These are phyloP conservation scores for Pocillopora meandrina DNA, from an alignment of 92 coral and sea anemone species.

Conservation along the genomic window DNA sequence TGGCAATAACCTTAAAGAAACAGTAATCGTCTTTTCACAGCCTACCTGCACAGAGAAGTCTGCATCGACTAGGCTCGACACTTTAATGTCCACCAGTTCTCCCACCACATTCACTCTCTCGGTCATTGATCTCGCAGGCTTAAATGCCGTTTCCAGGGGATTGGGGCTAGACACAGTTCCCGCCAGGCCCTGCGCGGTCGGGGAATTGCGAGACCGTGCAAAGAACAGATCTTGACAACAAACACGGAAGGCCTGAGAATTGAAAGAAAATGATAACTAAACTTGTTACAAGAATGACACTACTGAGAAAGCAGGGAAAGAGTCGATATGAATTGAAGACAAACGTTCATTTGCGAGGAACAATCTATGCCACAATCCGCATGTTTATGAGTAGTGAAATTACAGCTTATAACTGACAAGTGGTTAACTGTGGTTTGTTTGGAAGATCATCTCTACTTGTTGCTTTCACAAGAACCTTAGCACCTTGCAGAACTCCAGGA, in stretches of 20 bases:
- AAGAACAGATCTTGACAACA: conserved; percentile 99
- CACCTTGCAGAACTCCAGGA: no score
- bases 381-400: no score
- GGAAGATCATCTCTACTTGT: no score
- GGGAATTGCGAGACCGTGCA: conserved; percentile 86
- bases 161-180: conserved; percentile 61
- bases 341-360: no score
- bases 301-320: no score
- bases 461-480: no score
- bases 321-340: no score
- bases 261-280: neutral
- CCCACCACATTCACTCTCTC: conserved; percentile 95
- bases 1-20: neutral
- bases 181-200: conserved; percentile 64
- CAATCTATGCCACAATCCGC: no score
- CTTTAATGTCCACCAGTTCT: conserved; percentile 96
- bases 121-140: conserved; percentile 75
- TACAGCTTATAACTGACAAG: no score
- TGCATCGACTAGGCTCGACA: conserved; percentile 75
- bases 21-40: neutral
- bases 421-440: no score
- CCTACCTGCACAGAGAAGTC: conserved; percentile 93
- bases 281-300: no score
- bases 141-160: conserved; percentile 88
- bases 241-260: conserved; percentile 81